Evolutionary conservation across 2,888 invertebrate genomes (phyloP).

Genomic region (Acronicta psi): DNA sequence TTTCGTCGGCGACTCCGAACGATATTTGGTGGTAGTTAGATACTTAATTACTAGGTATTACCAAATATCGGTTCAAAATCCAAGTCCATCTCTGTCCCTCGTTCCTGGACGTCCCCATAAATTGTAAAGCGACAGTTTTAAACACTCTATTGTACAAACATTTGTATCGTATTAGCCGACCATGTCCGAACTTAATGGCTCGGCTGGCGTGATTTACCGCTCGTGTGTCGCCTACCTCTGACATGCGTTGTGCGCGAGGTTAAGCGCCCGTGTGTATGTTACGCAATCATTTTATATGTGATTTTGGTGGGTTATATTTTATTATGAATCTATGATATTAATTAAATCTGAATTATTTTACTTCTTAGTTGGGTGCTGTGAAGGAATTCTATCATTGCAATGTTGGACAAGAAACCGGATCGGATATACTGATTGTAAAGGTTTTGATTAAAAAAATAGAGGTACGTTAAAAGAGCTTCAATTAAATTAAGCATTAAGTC

Average conservation of each 20-base stretch:
- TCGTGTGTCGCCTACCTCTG: slow-evolving; percentile 53
- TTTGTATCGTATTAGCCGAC: slow-evolving; percentile 70
- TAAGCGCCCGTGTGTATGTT: slow-evolving; percentile 40
- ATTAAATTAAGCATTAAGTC: too few species aligned
- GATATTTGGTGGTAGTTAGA: neutral
- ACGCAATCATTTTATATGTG: slow-evolving; percentile 42
- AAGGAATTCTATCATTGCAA: too few species aligned
- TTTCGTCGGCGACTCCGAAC: too few species aligned
- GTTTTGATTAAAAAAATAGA: too few species aligned
- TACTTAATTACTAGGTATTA: too few species aligned
- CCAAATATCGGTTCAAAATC: too few species aligned
- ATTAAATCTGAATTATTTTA: neutral
- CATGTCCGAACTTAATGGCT: slow-evolving; percentile 50
- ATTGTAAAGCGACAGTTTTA: slow-evolving; percentile 68
- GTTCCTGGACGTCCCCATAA: slow-evolving; percentile 58
- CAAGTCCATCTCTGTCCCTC: slow-evolving; percentile 43
- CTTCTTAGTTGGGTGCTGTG: too few species aligned
- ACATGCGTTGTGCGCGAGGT: slow-evolving; percentile 53
- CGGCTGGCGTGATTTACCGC: slow-evolving; percentile 64
- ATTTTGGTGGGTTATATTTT: slow-evolving; percentile 36
- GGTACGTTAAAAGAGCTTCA: too few species aligned
- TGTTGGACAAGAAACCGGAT: too few species aligned
- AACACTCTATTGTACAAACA: slow-evolving; percentile 69
- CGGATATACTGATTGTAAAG: too few species aligned
- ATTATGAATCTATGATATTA: slow-evolving; percentile 19